Evolutionary conservation across 2,888 invertebrate species (phyloP).

Genomic region (Acronicta psi): DNA sequence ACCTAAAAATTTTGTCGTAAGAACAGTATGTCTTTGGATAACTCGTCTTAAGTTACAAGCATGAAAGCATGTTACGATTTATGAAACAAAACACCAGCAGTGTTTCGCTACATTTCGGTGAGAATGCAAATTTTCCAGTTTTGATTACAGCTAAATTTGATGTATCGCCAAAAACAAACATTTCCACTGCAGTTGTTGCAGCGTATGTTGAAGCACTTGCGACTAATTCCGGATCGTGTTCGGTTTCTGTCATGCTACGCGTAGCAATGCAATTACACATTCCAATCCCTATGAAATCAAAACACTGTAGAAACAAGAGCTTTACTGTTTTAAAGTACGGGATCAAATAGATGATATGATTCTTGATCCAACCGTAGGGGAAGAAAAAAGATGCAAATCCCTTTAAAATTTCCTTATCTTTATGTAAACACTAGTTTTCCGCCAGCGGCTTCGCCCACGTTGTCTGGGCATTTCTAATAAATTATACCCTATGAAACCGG

Average conservation of each 20-base stretch:
- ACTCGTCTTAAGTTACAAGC: no score
- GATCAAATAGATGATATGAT: no score
- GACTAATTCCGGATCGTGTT: conserved; percentile 34
- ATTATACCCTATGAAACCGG: no score
- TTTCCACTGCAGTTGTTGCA: conserved; percentile 4
- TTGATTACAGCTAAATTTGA: conserved; percentile 3
- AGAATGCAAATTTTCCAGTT: neutral
- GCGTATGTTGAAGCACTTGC: conserved; percentile 7
- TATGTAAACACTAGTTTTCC: no score
- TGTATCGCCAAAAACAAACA: conserved; percentile 24
- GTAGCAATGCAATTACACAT: conserved; percentile 21
- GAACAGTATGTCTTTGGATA: no score
- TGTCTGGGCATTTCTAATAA: no score
- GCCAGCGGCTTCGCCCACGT: no score
- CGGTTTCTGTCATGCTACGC: conserved; percentile 22
- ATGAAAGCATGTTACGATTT: no score
- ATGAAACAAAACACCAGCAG: neutral
- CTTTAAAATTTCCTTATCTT: no score
- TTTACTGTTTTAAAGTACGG: neutral
- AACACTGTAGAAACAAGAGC: neutral
- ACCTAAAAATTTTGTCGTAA: no score
- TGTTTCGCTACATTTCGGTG: neutral
- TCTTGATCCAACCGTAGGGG: no score
- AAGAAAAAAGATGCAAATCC: neutral
- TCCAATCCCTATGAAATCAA: conserved; percentile 6